These are phyloP conservation scores for Cyclura pinguis DNA, from an alignment of 2,797 vertebrate genomes.

Conservation along the genomic window DNA sequence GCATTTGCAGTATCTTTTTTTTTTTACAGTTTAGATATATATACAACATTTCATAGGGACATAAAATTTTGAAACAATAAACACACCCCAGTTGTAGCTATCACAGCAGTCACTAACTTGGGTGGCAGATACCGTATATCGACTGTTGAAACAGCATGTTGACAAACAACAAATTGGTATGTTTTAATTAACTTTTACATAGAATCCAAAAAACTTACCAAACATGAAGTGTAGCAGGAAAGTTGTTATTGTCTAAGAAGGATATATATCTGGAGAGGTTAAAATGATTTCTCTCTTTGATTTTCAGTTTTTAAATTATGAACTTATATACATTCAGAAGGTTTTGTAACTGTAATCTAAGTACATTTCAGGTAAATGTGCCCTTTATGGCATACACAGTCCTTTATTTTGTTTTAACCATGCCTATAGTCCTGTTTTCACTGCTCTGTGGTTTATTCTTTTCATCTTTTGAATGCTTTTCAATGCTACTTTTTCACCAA, in stretches of 20 bases:
- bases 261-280: conserved; percentile 60
- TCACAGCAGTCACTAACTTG: conserved; percentile 73
- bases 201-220: conserved; percentile 70
- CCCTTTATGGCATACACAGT: not conserved
- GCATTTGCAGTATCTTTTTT: conserved; percentile 77
- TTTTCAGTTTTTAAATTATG: not conserved
- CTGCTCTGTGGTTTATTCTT: conserved; percentile 8
- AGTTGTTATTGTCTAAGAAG: conserved; percentile 56
- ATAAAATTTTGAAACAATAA: conserved; percentile 78
- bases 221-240: conserved; percentile 62
- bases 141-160: conserved; percentile 60
- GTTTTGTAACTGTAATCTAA: conserved; percentile 26
- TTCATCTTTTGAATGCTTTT: not conserved
- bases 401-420: not conserved
- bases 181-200: conserved; percentile 72
- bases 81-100: conserved; percentile 72
- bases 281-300: conserved; percentile 31
- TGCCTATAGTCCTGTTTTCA: not conserved
- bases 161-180: conserved; percentile 74
- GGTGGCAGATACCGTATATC: conserved; percentile 68
- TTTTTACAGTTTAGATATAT: conserved; percentile 82
- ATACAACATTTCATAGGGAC: conserved; percentile 82
- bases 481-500: not conserved
- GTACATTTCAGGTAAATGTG: conserved; percentile 7
- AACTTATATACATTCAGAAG: conserved; percentile 33